Conservation (phyloP, 2,113 vertebrate genomes). For the Pygoscelis adeliae region DNA sequence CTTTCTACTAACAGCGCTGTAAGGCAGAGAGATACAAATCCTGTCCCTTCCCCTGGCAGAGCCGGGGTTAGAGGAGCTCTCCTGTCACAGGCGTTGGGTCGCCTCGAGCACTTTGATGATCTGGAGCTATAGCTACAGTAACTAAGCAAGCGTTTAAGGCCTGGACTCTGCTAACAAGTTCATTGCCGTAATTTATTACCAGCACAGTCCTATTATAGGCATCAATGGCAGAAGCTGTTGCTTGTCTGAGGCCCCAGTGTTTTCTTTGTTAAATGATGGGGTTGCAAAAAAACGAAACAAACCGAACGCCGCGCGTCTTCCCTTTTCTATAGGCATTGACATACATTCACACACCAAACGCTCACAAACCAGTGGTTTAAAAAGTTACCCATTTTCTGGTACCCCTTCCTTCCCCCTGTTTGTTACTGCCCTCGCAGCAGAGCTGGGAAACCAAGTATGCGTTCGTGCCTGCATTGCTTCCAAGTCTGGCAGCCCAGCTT, state of each 20-base stretch:
- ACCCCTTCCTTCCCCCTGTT: not conserved
- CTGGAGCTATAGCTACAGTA: constrained; percentile 25
- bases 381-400: not conserved
- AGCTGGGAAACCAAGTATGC: not conserved
- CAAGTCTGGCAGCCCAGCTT: not conserved
- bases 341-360: not conserved
- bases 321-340: not conserved
- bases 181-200: constrained; percentile 48
- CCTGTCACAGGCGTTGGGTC: not conserved
- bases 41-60: not conserved
- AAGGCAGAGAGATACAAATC: not conserved
- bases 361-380: not conserved
- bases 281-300: not conserved
- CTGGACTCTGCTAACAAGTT: constrained; percentile 36
- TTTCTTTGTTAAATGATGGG: not conserved
- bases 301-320: rapidly evolving
- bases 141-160: constrained; percentile 29
- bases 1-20: not conserved
- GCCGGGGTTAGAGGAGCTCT: not conserved
- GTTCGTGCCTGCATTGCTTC: not conserved
- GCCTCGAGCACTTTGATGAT: constrained; percentile 31
- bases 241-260: not conserved
- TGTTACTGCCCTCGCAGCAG: not conserved
- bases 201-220: constrained; percentile 35
- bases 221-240: constrained; percentile 2